Evolutionary conservation across 2,113 vertebrate species (phyloP).

Genomic region (Scytalopus superciliaris): DNA sequence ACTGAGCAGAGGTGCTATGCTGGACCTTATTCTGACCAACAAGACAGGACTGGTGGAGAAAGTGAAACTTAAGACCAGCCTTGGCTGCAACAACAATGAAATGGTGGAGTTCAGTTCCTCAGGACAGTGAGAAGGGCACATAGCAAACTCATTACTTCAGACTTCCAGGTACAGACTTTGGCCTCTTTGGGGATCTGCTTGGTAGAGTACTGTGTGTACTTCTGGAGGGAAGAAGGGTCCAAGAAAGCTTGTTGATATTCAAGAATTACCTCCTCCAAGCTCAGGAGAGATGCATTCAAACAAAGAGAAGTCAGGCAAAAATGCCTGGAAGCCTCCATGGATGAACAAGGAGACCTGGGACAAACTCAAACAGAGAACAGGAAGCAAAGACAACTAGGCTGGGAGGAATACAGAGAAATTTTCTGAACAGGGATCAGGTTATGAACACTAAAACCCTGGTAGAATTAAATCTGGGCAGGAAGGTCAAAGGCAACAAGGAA

Average conservation of each 20-base stretch:
- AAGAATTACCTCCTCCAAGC: neutral
- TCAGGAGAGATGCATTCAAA: neutral
- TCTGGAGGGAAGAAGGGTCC: neutral
- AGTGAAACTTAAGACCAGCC: neutral
- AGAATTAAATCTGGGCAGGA: neutral
- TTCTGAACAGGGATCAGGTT: neutral
- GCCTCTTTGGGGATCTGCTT: neutral
- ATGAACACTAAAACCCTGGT: neutral
- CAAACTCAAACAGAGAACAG: neutral
- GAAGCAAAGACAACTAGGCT: neutral
- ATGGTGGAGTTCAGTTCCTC: neutral
- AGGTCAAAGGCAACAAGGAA: neutral
- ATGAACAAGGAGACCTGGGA: neutral
- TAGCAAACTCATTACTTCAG: neutral
- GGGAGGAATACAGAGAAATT: neutral
- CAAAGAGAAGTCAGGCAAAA: neutral
- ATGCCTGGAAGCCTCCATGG: neutral
- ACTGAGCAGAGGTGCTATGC: neutral
- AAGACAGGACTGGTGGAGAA: neutral
- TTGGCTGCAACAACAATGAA: neutral
- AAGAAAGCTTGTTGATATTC: neutral
- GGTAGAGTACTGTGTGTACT: neutral
- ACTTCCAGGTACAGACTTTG: neutral
- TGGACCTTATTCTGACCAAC: neutral
- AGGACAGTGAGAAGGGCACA: neutral